Conservation (phyloP, 2,888 invertebrate species). For the Drosophila aldrichi region DNA sequence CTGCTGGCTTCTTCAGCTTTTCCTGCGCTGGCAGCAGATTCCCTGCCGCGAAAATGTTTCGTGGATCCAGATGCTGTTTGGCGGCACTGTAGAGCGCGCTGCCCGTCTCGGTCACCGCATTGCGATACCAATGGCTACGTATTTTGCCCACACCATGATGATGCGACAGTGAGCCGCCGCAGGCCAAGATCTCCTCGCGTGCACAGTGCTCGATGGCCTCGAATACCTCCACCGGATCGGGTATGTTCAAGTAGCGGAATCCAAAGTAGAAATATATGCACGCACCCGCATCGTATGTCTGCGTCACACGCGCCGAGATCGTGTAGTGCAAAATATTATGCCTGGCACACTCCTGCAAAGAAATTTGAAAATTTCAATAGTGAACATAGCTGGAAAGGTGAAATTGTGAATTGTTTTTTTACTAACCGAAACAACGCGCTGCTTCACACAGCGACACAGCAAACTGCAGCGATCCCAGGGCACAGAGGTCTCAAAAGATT, state of each 20-base stretch:
- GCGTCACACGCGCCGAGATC: constrained; percentile 95
- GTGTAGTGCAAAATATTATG: constrained; percentile 88
- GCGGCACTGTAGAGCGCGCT: constrained; percentile 91
- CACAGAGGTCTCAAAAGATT: constrained; percentile 99
- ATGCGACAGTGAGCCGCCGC: constrained; percentile 94
- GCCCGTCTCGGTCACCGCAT: constrained; percentile 93
- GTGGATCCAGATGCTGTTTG: constrained; percentile 95
- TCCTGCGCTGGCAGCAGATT: constrained; percentile 87
- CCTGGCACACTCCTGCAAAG: constrained; percentile 87
- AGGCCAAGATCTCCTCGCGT: constrained; percentile 95
- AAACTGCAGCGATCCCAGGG: constrained; percentile 96
- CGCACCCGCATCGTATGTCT: constrained; percentile 98
- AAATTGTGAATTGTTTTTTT: neutral
- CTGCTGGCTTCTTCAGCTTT: constrained; percentile 4
- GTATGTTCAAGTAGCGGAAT: constrained; percentile 88
- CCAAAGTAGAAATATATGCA: constrained; percentile 98
- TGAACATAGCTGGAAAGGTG: accelerated
- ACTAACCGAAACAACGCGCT: constrained; percentile 88
- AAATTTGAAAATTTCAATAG: neutral
- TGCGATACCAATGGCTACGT: constrained; percentile 93
- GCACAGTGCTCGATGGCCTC: constrained; percentile 95
- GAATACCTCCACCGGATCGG: constrained; percentile 92
- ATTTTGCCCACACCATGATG: constrained; percentile 98
- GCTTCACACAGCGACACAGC: constrained; percentile 96
- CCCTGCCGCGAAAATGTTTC: constrained; percentile 96